Conservation (phyloP, 2,113 vertebrate genomes). For the Nannospalax galili region DNA sequence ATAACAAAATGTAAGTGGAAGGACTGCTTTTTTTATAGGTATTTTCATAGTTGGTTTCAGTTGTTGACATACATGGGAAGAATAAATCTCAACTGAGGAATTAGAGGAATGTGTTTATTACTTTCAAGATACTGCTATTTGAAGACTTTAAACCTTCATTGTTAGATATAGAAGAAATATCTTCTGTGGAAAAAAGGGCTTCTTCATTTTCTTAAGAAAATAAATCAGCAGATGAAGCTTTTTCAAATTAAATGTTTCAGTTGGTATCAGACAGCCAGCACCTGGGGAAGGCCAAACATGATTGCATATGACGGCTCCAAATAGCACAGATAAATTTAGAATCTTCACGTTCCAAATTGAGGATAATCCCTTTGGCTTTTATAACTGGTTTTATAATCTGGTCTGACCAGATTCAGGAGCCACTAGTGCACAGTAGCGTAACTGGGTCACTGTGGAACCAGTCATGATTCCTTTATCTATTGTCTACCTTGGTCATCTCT, state of each 20-base stretch:
- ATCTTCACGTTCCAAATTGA: not conserved
- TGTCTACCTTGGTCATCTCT: not conserved
- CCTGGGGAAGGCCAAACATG: slow-evolving; percentile 53
- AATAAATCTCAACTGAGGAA: too few species aligned
- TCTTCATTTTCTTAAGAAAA: slow-evolving; percentile 55
- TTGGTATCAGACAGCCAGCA: slow-evolving; percentile 28
- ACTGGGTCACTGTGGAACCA: not conserved
- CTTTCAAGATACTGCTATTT: slow-evolving; percentile 60
- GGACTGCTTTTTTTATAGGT: too few species aligned
- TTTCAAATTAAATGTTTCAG: slow-evolving; percentile 46
- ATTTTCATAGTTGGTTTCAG: too few species aligned
- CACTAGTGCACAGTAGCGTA: too few species aligned
- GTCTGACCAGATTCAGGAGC: not conserved
- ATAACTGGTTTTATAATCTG: not conserved
- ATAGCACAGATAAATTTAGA: slow-evolving; percentile 54
- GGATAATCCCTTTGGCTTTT: not conserved
- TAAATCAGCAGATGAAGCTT: slow-evolving; percentile 37
- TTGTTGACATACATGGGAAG: too few species aligned
- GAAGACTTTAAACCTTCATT: slow-evolving; percentile 65
- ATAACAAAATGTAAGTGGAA: too few species aligned
- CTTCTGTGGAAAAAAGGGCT: not conserved
- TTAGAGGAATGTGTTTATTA: slow-evolving; percentile 41
- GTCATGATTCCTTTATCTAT: not conserved
- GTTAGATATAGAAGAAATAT: slow-evolving; percentile 29
- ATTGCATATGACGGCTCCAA: not conserved